phyloP scores from a whole-genome alignment of 2,888 invertebrate genomes.

The Pedicia rivosa region DNA sequence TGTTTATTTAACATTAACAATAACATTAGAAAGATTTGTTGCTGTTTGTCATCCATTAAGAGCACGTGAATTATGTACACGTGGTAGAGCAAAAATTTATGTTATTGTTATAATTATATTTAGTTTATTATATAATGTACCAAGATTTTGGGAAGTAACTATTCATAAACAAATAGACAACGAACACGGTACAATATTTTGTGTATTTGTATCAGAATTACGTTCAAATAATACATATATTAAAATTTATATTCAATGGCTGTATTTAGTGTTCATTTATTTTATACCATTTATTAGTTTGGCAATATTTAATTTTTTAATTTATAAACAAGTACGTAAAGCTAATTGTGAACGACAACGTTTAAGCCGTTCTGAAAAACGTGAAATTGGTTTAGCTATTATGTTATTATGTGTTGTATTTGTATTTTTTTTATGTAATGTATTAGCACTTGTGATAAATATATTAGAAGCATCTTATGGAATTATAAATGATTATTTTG shows the following conservation, averaged over 20 bases:
- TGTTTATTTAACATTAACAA: constrained; percentile 79
- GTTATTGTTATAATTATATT: constrained; percentile 67
- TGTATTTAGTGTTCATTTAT: constrained; percentile 89
- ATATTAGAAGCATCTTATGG: constrained; percentile 66
- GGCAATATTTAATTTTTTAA: constrained; percentile 78
- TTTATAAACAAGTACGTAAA: constrained; percentile 75
- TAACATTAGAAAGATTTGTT: constrained; percentile 86
- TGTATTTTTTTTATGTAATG: constrained; percentile 87
- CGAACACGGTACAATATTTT: constrained; percentile 46
- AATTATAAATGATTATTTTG: constrained; percentile 48
- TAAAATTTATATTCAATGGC: constrained; percentile 81
- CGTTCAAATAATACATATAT: constrained; percentile 60
- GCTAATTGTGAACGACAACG: constrained; percentile 83
- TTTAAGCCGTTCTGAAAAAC: constrained; percentile 73
- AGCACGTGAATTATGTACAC: constrained; percentile 81
- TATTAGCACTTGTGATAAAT: constrained; percentile 72
- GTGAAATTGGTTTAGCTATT: constrained; percentile 86
- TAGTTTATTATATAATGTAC: constrained; percentile 72
- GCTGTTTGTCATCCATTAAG: constrained; percentile 82
- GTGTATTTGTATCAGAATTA: constrained; percentile 49
- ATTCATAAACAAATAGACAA: constrained; percentile 28
- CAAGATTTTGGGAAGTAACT: constrained; percentile 57
- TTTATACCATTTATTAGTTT: constrained; percentile 79
- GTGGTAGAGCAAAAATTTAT: constrained; percentile 69
- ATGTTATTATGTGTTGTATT: constrained; percentile 91